These are phyloP conservation scores for Yponomeuta evonymella DNA, from an alignment of 2,888 invertebrate genomes.

Conservation along the genomic window DNA sequence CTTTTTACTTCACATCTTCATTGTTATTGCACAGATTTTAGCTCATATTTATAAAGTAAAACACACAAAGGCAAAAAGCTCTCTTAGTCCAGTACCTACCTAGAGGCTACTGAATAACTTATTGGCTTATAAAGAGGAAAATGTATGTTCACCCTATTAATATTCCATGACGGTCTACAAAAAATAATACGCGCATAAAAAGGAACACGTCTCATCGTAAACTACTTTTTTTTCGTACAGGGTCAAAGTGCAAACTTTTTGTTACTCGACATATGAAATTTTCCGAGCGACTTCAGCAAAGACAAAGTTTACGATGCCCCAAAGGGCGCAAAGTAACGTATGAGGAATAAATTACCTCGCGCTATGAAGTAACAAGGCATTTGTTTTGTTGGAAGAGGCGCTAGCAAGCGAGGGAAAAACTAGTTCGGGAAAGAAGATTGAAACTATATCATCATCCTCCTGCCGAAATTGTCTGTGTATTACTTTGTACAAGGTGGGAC, in stretches of 20 bases:
- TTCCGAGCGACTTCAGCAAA: background rate
- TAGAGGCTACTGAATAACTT: constrained; percentile 1
- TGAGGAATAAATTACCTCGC: constrained; percentile 51
- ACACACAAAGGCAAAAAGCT: background rate
- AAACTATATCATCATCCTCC: constrained; percentile 23
- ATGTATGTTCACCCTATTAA: background rate
- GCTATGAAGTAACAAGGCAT: constrained; percentile 19
- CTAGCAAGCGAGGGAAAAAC: background rate
- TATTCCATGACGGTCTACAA: background rate
- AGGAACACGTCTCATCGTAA: background rate
- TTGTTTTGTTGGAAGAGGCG: background rate
- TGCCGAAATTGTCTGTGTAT: constrained; percentile 9
- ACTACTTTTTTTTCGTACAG: background rate
- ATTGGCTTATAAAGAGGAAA: background rate
- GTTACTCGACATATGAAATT: background rate
- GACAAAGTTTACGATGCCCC: background rate
- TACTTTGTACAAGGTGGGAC: no score
- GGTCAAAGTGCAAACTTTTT: background rate
- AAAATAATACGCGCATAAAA: background rate
- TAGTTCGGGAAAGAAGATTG: background rate
- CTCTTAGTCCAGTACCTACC: background rate
- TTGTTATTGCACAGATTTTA: no score
- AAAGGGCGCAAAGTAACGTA: constrained; percentile 37
- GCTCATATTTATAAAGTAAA: background rate
- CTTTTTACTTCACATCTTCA: no score